phyloP scores from a whole-genome alignment of 2,113 vertebrate species.

The Corythaeola cristata region DNA sequence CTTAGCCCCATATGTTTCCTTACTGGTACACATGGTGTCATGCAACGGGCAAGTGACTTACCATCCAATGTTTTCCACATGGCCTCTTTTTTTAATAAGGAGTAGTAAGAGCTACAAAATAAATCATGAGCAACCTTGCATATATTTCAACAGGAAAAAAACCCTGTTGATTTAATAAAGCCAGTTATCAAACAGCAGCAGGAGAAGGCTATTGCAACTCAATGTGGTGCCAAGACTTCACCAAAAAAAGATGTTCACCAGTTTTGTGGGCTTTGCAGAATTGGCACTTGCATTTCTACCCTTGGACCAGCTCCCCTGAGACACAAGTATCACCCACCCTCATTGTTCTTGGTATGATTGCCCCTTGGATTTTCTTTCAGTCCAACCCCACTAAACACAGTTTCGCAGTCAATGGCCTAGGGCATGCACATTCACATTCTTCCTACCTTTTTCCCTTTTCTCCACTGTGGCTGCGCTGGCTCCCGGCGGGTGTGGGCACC shows the following conservation, averaged over 20 bases:
- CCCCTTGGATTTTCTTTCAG: not conserved
- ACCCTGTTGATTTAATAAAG: not conserved
- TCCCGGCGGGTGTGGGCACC: not conserved
- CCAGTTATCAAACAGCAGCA: not conserved
- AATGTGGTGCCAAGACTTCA: fast-evolving
- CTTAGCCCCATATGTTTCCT: not conserved
- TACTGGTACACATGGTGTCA: not conserved
- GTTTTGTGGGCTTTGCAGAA: not conserved
- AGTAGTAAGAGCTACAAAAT: not conserved
- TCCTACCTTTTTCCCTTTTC: not conserved
- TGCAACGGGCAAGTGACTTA: not conserved
- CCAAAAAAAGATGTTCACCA: not conserved
- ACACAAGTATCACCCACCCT: not conserved
- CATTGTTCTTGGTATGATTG: not conserved
- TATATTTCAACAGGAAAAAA: not conserved
- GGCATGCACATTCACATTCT: fast-evolving
- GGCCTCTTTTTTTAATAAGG: not conserved
- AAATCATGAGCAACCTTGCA: not conserved
- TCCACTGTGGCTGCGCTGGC: not conserved
- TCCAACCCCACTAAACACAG: fast-evolving
- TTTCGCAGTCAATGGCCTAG: not conserved
- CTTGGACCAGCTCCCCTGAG: not conserved
- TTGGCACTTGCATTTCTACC: not conserved
- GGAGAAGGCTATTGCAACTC: not conserved
- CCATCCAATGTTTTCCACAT: not conserved